These are phyloP conservation scores for Laticauda colubrina DNA, from an alignment of 2,113 vertebrate species.

Conservation along the genomic window DNA sequence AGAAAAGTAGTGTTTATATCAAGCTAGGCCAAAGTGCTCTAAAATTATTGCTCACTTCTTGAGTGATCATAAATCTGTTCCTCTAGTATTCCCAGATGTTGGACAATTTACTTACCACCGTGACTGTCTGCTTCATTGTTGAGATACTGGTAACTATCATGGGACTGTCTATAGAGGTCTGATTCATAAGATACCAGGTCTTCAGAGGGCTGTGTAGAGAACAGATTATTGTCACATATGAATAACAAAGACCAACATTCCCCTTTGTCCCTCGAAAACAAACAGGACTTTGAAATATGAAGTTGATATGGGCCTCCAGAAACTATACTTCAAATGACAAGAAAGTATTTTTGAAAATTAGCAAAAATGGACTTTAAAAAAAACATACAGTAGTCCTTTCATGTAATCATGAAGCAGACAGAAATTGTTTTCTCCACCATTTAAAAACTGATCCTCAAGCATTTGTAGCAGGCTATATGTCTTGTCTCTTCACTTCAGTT, in stretches of 20 bases:
- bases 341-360: slow-evolving; percentile 12
- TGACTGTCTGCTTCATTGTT: slow-evolving; percentile 88
- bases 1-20: neutral
- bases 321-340: slow-evolving; percentile 1
- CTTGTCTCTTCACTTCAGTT: no score
- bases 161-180: slow-evolving; percentile 87
- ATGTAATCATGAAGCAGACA: neutral
- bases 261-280: slow-evolving; percentile 1
- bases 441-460: neutral
- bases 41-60: neutral
- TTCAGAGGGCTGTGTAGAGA: slow-evolving; percentile 82
- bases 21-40: neutral
- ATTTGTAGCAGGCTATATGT: neutral
- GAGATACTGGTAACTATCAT: slow-evolving; percentile 90
- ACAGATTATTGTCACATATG: slow-evolving; percentile 52
- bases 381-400: neutral
- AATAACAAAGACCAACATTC: slow-evolving; percentile 34
- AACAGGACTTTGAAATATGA: neutral
- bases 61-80: neutral
- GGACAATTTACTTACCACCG: slow-evolving; percentile 76
- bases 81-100: neutral
- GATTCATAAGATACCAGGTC: slow-evolving; percentile 88
- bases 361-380: neutral
- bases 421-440: neutral
- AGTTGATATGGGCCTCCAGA: neutral